Base-by-base conservation (phyloP, 64 coral and sea anemone genomes). In the Hydrozoanthus tunicans region DNA sequence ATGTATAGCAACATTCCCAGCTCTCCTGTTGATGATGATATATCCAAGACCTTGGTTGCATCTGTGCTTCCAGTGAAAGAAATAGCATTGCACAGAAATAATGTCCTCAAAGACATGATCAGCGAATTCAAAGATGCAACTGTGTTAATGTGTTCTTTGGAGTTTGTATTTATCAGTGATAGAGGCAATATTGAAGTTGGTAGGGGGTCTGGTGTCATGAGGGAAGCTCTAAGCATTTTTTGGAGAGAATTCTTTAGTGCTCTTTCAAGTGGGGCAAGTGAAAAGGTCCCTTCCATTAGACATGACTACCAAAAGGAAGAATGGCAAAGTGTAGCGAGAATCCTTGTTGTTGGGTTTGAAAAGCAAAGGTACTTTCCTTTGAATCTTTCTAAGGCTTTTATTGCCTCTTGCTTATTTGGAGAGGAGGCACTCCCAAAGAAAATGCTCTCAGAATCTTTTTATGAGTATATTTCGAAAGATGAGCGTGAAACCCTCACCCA, bases 331-430 rank as follows among this genome's bases (percentile, higher is more conserved):
- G 2, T 43, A 43, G 32, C 32, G 32, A 43, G 32, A 43, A 43
- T 43, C 32, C 32, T 43, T 43, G 32, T 43, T 43, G 32, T 43
- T 43, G 32, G 32, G 32, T 43, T 43, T 70, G 68, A 70, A 70
- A 70, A 70, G 7, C 68, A 70, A 70, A 84, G 68, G 66, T 92
- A 92, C 59, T 92, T 92, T 85, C 91, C 91, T 54, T 69, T 75
- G 17, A 68, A 80, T 73, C 66, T 83, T 58, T 71, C 78, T 70
- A 26, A 81, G 59, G 78, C 78, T 62, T 83, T 91, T 90, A 23
- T 91, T 72, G 78, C 54, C 65, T 64, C 64, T 24, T 72, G 59
- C 77, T 58, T 91, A 53, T 91, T 91, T 64, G 76, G 59, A 62
- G 89, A 90, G 79, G 26, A 78, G 62, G n/a, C 51, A 51, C 53